Base-by-base conservation (phyloP, 2,797 vertebrate genomes). In the Steatocranus sp. region DNA sequence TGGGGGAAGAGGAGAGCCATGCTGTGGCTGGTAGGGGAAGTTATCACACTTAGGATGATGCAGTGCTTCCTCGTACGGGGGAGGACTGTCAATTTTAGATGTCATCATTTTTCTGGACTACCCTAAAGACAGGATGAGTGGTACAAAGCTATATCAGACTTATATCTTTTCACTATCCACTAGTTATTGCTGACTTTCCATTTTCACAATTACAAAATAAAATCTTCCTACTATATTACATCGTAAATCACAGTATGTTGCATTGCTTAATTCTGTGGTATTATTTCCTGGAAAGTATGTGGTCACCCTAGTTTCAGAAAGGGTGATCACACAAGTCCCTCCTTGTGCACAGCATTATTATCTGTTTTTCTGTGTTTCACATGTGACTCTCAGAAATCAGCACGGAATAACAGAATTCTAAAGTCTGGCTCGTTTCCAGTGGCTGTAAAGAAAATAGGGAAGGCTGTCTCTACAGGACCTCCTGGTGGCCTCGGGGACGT, bases 51-150 rank as follows among this genome's bases (percentile, higher is more conserved):
- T 84, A 0, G 95, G 93, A 0, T 93, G 94, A 48, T 96, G 95
- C 2, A 97, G 88, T 0, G 97, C 95, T 4, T 97, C 98, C 43
- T 99, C 97, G 2, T 98, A 99, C 0, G 94, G 81, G 0, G 98
- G 98, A 1, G 98, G 98, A 4, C 94, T 95, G 1, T 93, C 97
- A 34, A 91, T 93, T 81, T 97, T 97, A 0, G 96, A 96, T 93
- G 97, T 97, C 93, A 90, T 80, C 4, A 86, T 88, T 79, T 75
- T 50, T 56, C 38, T 34, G 27, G 78, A 79, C 74, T 75, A 80
- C 86, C 86, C 87, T 51, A 8, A 85, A 68, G 17, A 75, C 23
- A 80, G 17, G 18, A 75, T 36, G 11, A 68, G 8, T 32, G 11
- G 7, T 15, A 75, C 70, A 68, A 48, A 51, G 10, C 14, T 58